Evolutionary conservation across 2,888 invertebrate genomes (phyloP).

Genomic region (Drosophila dives): DNA sequence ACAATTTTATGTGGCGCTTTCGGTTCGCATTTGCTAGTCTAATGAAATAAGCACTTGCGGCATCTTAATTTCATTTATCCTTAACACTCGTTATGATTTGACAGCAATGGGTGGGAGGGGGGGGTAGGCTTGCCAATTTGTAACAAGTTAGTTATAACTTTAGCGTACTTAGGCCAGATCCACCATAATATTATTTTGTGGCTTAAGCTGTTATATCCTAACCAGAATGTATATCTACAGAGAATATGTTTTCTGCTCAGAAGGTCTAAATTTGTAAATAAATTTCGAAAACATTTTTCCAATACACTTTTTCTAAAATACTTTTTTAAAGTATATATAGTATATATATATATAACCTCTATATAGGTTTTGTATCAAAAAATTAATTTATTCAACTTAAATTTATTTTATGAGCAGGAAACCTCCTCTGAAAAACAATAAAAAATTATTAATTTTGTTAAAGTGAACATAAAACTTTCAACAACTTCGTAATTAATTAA

Average conservation of each 20-base stretch:
- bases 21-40: conserved; percentile 1
- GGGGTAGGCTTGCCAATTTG: not conserved
- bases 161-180: not conserved
- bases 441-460: not conserved
- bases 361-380: not conserved
- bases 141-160: not conserved
- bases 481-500: not conserved
- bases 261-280: not conserved
- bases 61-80: conserved; percentile 7
- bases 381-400: not conserved
- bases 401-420: not conserved
- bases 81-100: not conserved
- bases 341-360: too few relatives aligned
- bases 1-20: conserved; percentile 49
- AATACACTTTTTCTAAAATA: not conserved
- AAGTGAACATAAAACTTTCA: not conserved
- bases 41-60: conserved; percentile 12
- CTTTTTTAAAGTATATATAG: too few relatives aligned
- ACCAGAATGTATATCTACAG: not conserved
- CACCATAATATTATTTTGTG: not conserved
- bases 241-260: not conserved
- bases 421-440: too few relatives aligned
- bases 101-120: not conserved
- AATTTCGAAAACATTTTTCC: not conserved
- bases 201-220: not conserved